Evolutionary conservation across 2,888 invertebrate genomes (phyloP).

Genomic region (Drosophila quasianomalipes): DNA sequence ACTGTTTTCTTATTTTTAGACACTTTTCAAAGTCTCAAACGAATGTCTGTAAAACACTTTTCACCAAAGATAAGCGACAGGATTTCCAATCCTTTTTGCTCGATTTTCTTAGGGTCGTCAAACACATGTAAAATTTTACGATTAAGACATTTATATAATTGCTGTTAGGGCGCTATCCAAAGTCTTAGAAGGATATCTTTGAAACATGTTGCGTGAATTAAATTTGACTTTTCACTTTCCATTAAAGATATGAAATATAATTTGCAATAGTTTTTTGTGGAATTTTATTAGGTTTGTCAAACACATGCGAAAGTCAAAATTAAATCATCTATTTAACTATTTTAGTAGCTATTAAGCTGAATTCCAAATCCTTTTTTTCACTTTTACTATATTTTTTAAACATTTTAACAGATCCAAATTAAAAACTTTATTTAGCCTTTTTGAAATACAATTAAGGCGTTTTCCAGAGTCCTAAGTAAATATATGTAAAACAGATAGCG

Average conservation of each 20-base stretch:
- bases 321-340: too few species aligned
- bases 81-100: too few species aligned
- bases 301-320: too few species aligned
- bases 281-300: neutral
- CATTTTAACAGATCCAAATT: neutral
- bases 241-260: neutral
- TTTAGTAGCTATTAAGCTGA: too few species aligned
- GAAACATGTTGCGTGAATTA: fast-evolving
- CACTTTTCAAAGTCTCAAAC: conserved; percentile 3
- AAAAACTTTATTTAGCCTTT: neutral
- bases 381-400: neutral
- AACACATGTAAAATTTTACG: neutral
- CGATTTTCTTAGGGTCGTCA: neutral
- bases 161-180: neutral
- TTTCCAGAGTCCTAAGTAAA: neutral
- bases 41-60: neutral
- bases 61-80: neutral
- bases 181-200: neutral
- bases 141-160: neutral
- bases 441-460: too few species aligned
- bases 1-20: neutral
- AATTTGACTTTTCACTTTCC: neutral
- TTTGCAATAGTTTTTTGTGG: neutral
- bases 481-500: neutral
- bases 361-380: neutral